Evolutionary conservation across 2,797 vertebrate species (phyloP).

Genomic region (Cephalopachus bancanus): DNA sequence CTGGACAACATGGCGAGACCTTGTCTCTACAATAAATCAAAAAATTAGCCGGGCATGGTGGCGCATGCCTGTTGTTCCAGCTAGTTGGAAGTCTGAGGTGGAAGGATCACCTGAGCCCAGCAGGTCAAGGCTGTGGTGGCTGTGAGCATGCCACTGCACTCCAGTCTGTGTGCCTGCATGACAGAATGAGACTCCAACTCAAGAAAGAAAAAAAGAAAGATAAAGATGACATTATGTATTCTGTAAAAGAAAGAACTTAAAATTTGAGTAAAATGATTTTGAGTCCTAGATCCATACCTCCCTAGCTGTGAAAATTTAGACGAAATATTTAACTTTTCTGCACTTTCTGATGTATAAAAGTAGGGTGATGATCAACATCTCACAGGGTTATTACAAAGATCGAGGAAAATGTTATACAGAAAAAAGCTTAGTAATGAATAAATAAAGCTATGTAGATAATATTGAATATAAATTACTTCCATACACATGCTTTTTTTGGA

Average conservation of each 20-base stretch:
- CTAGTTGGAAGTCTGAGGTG: background rate
- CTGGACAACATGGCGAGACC: background rate
- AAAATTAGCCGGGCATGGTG: background rate
- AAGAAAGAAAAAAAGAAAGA: background rate
- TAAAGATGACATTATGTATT: background rate
- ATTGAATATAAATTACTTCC: background rate
- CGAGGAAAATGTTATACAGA: background rate
- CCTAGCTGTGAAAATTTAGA: constrained; percentile 38
- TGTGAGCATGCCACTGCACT: background rate
- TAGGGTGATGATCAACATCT: background rate
- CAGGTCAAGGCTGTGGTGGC: background rate
- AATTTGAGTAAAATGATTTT: constrained; percentile 50
- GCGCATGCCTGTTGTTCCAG: background rate
- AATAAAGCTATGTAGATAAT: background rate
- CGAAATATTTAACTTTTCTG: constrained; percentile 17
- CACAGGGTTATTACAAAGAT: constrained; percentile 11
- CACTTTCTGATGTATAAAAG: background rate
- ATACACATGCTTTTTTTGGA: background rate
- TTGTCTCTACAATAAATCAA: background rate
- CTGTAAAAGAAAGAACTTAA: background rate
- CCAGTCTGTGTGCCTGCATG: background rate
- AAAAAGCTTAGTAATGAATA: background rate
- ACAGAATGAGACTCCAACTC: background rate
- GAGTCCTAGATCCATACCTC: constrained; percentile 2
- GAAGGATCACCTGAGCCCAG: background rate